These are phyloP conservation scores for Microcebus murinus DNA, from an alignment of 2,113 vertebrate genomes.

Conservation along the genomic window DNA sequence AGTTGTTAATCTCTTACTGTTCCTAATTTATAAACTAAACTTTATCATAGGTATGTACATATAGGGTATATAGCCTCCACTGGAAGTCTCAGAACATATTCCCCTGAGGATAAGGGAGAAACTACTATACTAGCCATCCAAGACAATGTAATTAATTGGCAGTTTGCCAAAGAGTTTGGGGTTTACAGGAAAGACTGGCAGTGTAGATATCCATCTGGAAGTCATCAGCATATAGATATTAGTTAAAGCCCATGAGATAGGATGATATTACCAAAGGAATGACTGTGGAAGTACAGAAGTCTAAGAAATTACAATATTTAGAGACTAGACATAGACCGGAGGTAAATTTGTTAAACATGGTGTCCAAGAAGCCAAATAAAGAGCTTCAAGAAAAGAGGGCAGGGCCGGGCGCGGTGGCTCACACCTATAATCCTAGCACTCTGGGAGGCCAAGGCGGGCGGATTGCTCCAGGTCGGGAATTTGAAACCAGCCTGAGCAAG, in stretches of 20 bases:
- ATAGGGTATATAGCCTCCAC: too few species aligned
- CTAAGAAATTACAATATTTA: neutral
- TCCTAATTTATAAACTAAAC: too few species aligned
- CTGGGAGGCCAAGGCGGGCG: too few species aligned
- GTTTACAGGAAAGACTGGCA: neutral
- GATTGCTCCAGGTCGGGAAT: too few species aligned
- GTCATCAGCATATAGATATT: neutral
- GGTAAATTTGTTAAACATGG: neutral
- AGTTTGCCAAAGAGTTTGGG: neutral
- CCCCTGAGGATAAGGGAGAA: too few species aligned
- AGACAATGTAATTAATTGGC: neutral
- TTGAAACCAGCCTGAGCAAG: too few species aligned
- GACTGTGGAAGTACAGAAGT: neutral
- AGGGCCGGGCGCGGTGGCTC: neutral
- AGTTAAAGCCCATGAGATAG: neutral
- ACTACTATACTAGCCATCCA: too few species aligned
- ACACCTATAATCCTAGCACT: too few species aligned
- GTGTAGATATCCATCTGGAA: neutral
- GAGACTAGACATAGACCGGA: neutral
- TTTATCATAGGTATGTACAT: too few species aligned
- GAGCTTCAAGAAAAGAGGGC: neutral
- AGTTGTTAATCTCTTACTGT: too few species aligned
- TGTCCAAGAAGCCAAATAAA: conserved; percentile 1
- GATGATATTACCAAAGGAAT: neutral
- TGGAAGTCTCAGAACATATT: too few species aligned